phyloP scores from a whole-genome alignment of 1,140 invertebrate species.

The Ctenoplectra terminalis region DNA sequence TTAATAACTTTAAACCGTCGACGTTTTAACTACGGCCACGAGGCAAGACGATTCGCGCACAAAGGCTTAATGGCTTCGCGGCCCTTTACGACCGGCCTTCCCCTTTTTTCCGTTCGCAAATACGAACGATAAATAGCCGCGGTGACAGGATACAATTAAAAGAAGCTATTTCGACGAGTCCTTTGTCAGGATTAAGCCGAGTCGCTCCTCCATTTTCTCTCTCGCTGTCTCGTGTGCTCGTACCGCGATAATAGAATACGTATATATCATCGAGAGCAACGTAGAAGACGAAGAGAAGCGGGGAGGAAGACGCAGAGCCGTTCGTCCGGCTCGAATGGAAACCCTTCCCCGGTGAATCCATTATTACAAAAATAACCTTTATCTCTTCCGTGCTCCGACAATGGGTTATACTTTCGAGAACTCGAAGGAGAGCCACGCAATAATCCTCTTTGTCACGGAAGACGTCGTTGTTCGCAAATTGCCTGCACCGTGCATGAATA shows the following conservation, averaged over 20 bases:
- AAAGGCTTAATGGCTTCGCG: slow-evolving; percentile 10
- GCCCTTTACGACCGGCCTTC: slow-evolving; percentile 10
- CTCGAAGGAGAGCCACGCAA: neutral
- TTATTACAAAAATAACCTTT: slow-evolving; percentile 60
- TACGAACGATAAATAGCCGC: slow-evolving; percentile 39
- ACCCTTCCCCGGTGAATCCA: slow-evolving; percentile 25
- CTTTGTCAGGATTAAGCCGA: slow-evolving; percentile 44
- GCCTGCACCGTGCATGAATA: neutral
- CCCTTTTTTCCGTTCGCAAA: slow-evolving; percentile 18
- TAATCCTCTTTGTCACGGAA: slow-evolving; percentile 46
- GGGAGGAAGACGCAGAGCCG: too few species aligned
- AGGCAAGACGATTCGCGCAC: slow-evolving; percentile 1
- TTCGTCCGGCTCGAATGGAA: slow-evolving; percentile 8
- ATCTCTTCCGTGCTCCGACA: slow-evolving; percentile 22
- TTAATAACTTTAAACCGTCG: neutral
- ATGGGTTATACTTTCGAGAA: slow-evolving; percentile 12
- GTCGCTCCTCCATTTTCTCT: too few species aligned
- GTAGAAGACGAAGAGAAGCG: too few species aligned
- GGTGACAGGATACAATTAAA: slow-evolving; percentile 46
- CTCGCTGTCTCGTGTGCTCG: neutral
- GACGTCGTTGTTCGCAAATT: slow-evolving; percentile 54
- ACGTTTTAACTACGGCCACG: neutral
- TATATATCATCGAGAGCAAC: slow-evolving; percentile 24
- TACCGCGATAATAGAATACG: slow-evolving; percentile 27
- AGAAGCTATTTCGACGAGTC: slow-evolving; percentile 37